A percentile compares a stretch with the other conserved stretches of the same genome.
phyloP scores from a whole-genome alignment of 2,113 vertebrate species.

The Ellobius talpinus region DNA sequence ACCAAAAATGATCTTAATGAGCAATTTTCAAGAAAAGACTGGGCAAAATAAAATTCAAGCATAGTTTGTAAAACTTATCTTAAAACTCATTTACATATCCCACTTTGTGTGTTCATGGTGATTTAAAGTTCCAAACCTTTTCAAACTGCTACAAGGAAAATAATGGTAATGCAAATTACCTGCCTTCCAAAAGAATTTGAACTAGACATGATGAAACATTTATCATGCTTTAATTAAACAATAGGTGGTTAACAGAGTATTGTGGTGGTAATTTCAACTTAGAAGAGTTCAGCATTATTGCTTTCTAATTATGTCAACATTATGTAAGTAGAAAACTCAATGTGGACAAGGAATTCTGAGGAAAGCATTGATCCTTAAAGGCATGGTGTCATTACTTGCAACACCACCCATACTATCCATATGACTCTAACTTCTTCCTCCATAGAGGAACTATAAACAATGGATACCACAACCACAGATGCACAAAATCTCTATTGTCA shows the following conservation, averaged over 20 bases:
- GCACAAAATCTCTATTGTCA: background rate
- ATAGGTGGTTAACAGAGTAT: constrained; percentile 9
- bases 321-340: background rate
- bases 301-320: constrained; percentile 64
- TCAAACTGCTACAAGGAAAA: constrained; percentile 44
- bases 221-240: constrained; percentile 71
- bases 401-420: background rate
- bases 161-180: constrained; percentile 62
- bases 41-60: background rate
- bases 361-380: background rate
- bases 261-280: constrained; percentile 11
- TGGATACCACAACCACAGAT: background rate
- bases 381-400: background rate
- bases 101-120: constrained; percentile 1
- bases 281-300: constrained; percentile 47
- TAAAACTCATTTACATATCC: constrained; percentile 16
- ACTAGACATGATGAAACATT: constrained; percentile 55
- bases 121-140: constrained; percentile 33
- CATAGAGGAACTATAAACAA: background rate
- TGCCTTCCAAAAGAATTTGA: constrained; percentile 51
- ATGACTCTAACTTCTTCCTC: background rate
- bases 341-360: background rate
- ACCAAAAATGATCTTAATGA: background rate
- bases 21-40: background rate
- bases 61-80: background rate